Percentiles rank a stretch among this genome's conserved stretches.
Conservation (phyloP, 1,140 invertebrate species). For the Odontomachus brunneus region DNA sequence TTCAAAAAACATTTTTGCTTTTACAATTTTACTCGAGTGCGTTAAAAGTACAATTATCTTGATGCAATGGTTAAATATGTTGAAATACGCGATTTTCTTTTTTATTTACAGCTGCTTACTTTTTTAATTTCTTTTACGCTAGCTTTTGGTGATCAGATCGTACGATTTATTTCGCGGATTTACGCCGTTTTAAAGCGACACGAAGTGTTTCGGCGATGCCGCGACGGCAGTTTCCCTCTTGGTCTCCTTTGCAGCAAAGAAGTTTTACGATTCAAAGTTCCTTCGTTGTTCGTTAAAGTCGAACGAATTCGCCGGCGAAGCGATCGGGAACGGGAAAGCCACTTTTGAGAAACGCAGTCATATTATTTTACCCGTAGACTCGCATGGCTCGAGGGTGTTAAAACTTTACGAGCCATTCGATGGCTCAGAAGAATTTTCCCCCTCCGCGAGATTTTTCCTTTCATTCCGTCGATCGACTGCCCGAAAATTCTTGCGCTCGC, state of each 20-base stretch:
- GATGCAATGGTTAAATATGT: no score
- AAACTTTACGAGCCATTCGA: constrained; percentile 64
- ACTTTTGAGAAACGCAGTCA: constrained; percentile 65
- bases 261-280: constrained; percentile 68
- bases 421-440: constrained; percentile 30
- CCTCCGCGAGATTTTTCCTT: constrained; percentile 2
- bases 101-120: no score
- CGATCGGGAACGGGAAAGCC: constrained; percentile 35
- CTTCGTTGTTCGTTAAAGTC: constrained; percentile 63
- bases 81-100: no score
- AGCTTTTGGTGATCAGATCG: not conserved
- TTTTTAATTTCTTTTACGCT: not conserved
- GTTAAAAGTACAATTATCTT: no score
- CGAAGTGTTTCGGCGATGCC: constrained; percentile 13
- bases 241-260: constrained; percentile 13
- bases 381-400: constrained; percentile 48
- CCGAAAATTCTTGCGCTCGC: constrained; percentile 36
- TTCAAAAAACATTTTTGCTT: no score
- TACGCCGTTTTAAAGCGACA: constrained; percentile 37
- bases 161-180: constrained; percentile 56
- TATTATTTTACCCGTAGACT: constrained; percentile 66
- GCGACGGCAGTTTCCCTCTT: not conserved
- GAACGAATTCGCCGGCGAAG: constrained; percentile 54
- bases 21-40: no score
- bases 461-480: constrained; percentile 19